phyloP scores from a whole-genome alignment of 2,113 vertebrate genomes.

The Bubo blakistoni region DNA sequence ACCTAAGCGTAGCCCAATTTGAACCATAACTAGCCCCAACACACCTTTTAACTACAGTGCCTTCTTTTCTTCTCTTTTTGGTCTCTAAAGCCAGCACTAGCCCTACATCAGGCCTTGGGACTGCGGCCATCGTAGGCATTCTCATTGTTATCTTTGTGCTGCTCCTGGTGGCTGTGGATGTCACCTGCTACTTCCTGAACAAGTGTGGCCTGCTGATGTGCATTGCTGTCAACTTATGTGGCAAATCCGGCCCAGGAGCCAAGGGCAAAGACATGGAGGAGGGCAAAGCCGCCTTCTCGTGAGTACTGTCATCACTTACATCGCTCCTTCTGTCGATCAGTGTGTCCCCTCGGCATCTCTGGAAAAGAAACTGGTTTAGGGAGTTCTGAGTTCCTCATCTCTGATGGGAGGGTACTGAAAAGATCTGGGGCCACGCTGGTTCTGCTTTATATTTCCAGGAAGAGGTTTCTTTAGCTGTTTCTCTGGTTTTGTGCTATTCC shows the following conservation, averaged over 20 bases:
- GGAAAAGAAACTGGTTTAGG: rapidly evolving
- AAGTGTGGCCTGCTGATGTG: slow-evolving; percentile 98
- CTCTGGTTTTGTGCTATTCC: rapidly evolving
- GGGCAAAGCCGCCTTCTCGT: slow-evolving; percentile 94
- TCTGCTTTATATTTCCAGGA: not conserved
- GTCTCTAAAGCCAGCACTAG: slow-evolving; percentile 75
- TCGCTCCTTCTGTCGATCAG: not conserved
- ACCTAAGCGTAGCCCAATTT: rapidly evolving
- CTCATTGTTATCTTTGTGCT: slow-evolving; percentile 89
- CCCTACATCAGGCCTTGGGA: slow-evolving; percentile 81
- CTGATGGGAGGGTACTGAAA: not conserved
- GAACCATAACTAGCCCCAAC: not conserved
- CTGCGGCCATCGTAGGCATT: slow-evolving; percentile 90
- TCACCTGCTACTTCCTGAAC: slow-evolving; percentile 98
- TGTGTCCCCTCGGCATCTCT: not conserved
- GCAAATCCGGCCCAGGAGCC: slow-evolving; percentile 85
- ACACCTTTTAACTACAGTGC: not conserved
- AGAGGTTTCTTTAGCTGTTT: rapidly evolving
- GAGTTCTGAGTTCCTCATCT: not conserved
- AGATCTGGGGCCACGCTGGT: not conserved
- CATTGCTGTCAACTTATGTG: slow-evolving; percentile 94
- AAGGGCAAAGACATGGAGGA: slow-evolving; percentile 94
- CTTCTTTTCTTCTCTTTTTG: slow-evolving; percentile 26
- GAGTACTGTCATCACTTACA: slow-evolving; percentile 58
- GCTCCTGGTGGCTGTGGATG: slow-evolving; percentile 90